Base-by-base conservation (phyloP, 30 jellyfish, hydroid and myxozoan species). In the Hydractinia symbiolongicarpus region DNA sequence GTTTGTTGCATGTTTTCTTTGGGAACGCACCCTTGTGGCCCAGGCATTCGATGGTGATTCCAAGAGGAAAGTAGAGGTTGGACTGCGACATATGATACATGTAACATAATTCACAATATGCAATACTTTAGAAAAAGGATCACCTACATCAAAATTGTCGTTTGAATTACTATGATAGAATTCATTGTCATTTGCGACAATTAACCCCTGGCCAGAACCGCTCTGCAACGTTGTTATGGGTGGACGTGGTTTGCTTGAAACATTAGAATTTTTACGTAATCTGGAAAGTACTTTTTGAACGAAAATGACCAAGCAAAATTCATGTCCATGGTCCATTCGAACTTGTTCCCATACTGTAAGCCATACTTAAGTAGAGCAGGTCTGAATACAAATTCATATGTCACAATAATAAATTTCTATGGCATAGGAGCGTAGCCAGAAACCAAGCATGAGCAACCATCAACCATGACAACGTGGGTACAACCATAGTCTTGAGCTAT, bases 301-400 rank as follows among this genome's bases (percentile, higher is more conserved):
- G 4, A 67, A 67, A 9, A 10, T 67, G 49, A 67, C 77, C 14
- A 67, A 20, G 49, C 77, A 67, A 44, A 67, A 67, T 67, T 67
- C 77, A 9, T 44, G 49, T 8, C 77, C 49, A 0, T 67, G 78
- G 78, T 67, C 78, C 78, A 67, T 67, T 10, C 78, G 78, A 13
- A 67, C 78, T 67, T 67, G 78, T 15, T 67, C 78, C 78, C 78
- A 67, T 20, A 30, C 44, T 30, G 44, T 30, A 67, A 15, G 21
- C 78, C 78, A 67, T 67, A 67, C 11, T 15, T 67, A 10, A 67
- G 51, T 49, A 67, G 11, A 20, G 78, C 78, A 13, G 78, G 78
- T 67, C 78, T 21, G 51, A 67, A 67, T 10, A 67, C 78, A 4
- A 67, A 67, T 67, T 67, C 78, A 21, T 67, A 67, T 10, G 4